These are phyloP conservation scores for Pantala flavescens DNA, from an alignment of 1,140 invertebrate species.

Conservation along the genomic window DNA sequence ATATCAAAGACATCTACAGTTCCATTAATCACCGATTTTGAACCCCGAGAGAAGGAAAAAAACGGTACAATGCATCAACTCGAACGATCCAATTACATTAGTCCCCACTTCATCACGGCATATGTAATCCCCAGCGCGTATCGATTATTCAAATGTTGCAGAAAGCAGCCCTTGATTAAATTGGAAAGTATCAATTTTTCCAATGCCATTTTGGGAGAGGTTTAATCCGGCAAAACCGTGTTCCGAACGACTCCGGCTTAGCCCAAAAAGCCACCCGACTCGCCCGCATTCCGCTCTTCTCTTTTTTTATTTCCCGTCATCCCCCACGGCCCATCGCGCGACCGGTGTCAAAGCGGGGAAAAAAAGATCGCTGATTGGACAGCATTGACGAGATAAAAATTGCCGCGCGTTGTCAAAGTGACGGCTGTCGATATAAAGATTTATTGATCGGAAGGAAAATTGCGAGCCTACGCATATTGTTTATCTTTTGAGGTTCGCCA, in stretches of 20 bases:
- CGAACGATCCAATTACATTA: slow-evolving; percentile 1
- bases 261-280: neutral
- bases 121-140: neutral
- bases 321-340: neutral
- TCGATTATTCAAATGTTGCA: neutral
- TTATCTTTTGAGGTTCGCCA: too few relatives aligned
- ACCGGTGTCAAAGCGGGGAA: too few relatives aligned
- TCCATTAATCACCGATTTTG: slow-evolving; percentile 4
- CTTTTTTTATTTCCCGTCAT: neutral
- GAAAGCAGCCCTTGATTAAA: neutral
- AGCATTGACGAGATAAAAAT: too few relatives aligned
- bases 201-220: neutral
- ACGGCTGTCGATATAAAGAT: too few relatives aligned
- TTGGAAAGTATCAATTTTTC: slow-evolving; percentile 8
- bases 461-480: too few relatives aligned
- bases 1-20: neutral
- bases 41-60: neutral
- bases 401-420: too few relatives aligned
- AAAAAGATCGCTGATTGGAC: too few relatives aligned
- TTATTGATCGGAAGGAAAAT: too few relatives aligned
- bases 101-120: neutral
- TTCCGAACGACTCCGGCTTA: neutral
- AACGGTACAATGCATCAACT: neutral
- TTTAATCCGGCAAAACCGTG: neutral
- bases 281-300: neutral